A percentile compares a stretch with the other conserved stretches of the same genome.
phyloP scores from a whole-genome alignment of 2,888 invertebrate species.

The Thalpophila matura region DNA sequence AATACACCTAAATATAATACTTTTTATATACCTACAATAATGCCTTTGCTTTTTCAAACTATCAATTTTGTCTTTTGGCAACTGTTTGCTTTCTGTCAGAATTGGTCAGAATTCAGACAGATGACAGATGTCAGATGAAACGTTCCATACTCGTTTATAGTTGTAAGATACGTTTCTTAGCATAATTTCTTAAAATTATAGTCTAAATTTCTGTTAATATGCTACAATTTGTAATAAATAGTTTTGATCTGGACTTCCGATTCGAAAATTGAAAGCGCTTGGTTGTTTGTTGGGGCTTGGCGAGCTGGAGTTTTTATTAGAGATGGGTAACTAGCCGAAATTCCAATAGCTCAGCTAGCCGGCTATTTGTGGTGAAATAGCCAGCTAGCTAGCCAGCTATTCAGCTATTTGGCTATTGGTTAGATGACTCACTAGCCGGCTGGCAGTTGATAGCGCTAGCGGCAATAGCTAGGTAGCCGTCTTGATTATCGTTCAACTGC shows the following conservation, averaged over 20 bases:
- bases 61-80: background rate
- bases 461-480: too few species aligned
- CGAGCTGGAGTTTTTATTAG: background rate
- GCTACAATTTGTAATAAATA: background rate
- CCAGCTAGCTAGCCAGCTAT: too few species aligned
- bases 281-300: constrained; percentile 4
- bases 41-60: background rate
- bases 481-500: too few species aligned
- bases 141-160: constrained; percentile 1
- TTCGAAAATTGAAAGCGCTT: background rate
- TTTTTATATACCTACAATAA: too few species aligned
- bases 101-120: too few species aligned
- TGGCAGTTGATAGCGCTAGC: too few species aligned
- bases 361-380: too few species aligned
- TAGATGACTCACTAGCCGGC: too few species aligned
- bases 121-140: background rate
- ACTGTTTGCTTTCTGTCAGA: background rate
- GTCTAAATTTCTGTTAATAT: background rate
- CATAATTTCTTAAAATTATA: background rate
- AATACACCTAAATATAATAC: too few species aligned
- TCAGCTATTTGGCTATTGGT: too few species aligned
- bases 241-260: background rate
- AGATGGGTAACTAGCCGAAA: too few species aligned
- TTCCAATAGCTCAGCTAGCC: too few species aligned
- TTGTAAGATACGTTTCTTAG: background rate